Percentiles rank a stretch among this genome's conserved stretches.
These are phyloP conservation scores for Lagopus leucura DNA, from an alignment of 2,113 vertebrate genomes.

Conservation along the genomic window DNA sequence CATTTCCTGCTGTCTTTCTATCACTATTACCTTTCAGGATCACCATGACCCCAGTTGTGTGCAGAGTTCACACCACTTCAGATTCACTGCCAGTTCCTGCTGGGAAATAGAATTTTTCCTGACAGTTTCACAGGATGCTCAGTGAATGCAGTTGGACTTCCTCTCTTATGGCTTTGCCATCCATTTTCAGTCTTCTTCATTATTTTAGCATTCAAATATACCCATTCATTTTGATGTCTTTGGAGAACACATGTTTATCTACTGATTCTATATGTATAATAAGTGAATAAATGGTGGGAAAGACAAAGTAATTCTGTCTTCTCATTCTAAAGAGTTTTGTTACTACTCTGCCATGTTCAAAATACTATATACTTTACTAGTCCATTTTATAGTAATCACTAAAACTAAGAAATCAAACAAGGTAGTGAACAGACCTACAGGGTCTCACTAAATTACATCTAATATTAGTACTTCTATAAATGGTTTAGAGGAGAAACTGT, in stretches of 20 bases:
- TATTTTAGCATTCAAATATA: not conserved
- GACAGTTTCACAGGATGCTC: not conserved
- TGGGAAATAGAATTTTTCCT: not conserved
- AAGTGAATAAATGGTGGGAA: not conserved
- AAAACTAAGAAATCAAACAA: not conserved
- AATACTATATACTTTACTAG: not conserved
- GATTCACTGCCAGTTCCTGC: not conserved
- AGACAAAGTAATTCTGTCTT: not conserved
- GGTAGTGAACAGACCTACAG: not conserved
- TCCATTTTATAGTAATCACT: not conserved
- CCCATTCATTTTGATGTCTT: not conserved
- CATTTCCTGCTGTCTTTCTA: not conserved
- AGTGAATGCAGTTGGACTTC: not conserved
- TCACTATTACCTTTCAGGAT: not conserved
- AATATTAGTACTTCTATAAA: not conserved
- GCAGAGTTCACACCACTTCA: not conserved
- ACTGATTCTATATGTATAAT: not conserved
- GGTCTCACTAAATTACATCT: not conserved
- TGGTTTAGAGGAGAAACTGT: not conserved
- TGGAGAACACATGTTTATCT: not conserved
- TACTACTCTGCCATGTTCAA: not conserved
- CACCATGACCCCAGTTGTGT: accelerated
- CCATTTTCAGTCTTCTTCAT: not conserved
- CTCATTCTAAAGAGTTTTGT: not conserved
- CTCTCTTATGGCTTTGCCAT: not conserved